Conservation (phyloP, 2,797 vertebrate species). For the Crypturellus tataupa region DNA sequence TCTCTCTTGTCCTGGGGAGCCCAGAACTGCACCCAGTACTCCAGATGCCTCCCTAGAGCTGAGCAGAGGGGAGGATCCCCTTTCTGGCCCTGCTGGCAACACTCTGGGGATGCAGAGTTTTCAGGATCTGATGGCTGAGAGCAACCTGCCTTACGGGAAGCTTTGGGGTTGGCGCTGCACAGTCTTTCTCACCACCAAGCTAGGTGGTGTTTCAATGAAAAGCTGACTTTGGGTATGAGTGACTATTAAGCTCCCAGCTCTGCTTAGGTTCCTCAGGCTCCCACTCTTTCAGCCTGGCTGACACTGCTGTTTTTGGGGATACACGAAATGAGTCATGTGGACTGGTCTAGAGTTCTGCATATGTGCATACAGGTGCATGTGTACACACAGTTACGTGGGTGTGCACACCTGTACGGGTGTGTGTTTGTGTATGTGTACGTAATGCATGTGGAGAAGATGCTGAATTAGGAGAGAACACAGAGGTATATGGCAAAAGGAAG, state of each 20-base stretch:
- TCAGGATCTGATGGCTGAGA: fast-evolving
- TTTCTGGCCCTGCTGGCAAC: too few species aligned
- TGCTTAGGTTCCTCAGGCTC: not conserved
- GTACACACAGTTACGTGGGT: not conserved
- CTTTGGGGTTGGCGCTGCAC: not conserved
- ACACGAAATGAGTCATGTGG: not conserved
- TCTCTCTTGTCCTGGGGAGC: too few species aligned
- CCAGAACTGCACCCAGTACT: too few species aligned
- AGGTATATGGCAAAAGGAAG: not conserved
- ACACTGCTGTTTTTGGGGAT: not conserved
- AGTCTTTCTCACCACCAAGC: fast-evolving
- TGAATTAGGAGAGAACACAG: not conserved
- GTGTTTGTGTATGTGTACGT: not conserved
- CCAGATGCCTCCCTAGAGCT: too few species aligned
- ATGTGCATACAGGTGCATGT: not conserved
- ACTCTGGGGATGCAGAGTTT: not conserved
- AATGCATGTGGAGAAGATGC: fast-evolving
- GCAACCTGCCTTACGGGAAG: not conserved
- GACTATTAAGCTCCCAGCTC: not conserved
- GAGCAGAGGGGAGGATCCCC: too few species aligned
- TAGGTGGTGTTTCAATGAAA: not conserved
- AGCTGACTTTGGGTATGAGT: fast-evolving
- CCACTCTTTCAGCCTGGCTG: not conserved
- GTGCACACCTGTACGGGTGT: fast-evolving
- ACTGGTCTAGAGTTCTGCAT: not conserved